These are phyloP conservation scores for Microctonus brassicae DNA, from an alignment of 2,888 invertebrate genomes.

Conservation along the genomic window DNA sequence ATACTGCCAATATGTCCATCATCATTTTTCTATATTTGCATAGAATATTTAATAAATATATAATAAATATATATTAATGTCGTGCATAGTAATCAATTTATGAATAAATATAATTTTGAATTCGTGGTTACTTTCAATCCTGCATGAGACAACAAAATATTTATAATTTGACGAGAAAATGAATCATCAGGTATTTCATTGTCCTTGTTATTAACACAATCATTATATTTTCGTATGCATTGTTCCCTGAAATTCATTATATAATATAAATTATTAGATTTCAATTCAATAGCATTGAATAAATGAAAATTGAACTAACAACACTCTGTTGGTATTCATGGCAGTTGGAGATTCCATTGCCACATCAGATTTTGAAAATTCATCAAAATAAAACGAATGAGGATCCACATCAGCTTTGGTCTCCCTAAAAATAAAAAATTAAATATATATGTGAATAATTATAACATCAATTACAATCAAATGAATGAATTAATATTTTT, in stretches of 20 bases:
- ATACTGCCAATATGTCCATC: slow-evolving; percentile 47
- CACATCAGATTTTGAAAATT: slow-evolving; percentile 27
- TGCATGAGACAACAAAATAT: slow-evolving; percentile 52
- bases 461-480: no score
- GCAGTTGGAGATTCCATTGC: neutral
- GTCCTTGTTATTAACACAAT: slow-evolving; percentile 24
- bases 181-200: slow-evolving; percentile 45
- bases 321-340: neutral
- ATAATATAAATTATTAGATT: neutral
- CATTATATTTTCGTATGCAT: slow-evolving; percentile 17
- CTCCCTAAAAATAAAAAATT: slow-evolving; percentile 27
- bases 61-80: no score
- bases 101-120: no score
- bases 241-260: neutral
- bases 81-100: no score
- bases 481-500: no score
- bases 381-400: slow-evolving; percentile 53
- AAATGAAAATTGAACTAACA: slow-evolving; percentile 6
- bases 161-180: slow-evolving; percentile 55
- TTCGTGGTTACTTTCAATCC: slow-evolving; percentile 52
- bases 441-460: no score
- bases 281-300: neutral
- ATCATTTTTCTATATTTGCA: slow-evolving; percentile 41
- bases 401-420: slow-evolving; percentile 51
- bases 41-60: no score